Evolutionary conservation across 2,797 vertebrate genomes (phyloP), one percentile per base, ranked within the genome.

Genomic region (Eulemur coronatus): DNA sequence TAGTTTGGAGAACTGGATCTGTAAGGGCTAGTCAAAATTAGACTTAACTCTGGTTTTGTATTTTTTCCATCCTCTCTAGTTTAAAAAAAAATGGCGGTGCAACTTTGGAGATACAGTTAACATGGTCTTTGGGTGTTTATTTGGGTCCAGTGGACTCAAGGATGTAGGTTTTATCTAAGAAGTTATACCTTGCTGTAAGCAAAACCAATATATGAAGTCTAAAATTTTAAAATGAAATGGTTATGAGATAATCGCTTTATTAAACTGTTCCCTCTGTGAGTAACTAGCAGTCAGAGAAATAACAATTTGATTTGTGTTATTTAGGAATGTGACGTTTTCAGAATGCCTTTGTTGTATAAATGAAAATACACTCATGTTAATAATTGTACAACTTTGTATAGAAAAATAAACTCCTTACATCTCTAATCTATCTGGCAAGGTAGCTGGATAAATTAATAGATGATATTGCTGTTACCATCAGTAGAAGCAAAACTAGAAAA

Each of bases 161-260:
- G 1, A 55, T 85, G 13, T 65, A 73, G n/a, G 28, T 82, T 95
- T 96, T 41, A 95, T 81, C 48, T 88, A 84, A 1, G n/a, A 96
- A 76, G 2, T 73, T 95, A 18, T 38, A 59, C 17, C 5, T 75
- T 86, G 43, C 24, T 82, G 0, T 73, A 79, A 94, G 52, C 70
- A 91, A 89, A 84, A 41, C 18, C 0, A 30, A 1, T 33, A 26
- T 59, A 57, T 57, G 67, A 93, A 70, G 85, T 61, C 1, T 84
- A 70, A 82, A 89, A 28, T 26, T 46, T 69, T 63, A 28, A 82
- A 87, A 57, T 84, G 24, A 95, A 78, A 41, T 65, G 20, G 33
- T 84, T 69, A 38, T 69, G 30, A 85, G 35, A 76, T 5, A 30
- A 43, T 63, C 50, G 30, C 9, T 84, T 41, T 69, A 80, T 89